Evolutionary conservation across 2,888 invertebrate genomes (phyloP).

Genomic region (Oscheius sp.): DNA sequence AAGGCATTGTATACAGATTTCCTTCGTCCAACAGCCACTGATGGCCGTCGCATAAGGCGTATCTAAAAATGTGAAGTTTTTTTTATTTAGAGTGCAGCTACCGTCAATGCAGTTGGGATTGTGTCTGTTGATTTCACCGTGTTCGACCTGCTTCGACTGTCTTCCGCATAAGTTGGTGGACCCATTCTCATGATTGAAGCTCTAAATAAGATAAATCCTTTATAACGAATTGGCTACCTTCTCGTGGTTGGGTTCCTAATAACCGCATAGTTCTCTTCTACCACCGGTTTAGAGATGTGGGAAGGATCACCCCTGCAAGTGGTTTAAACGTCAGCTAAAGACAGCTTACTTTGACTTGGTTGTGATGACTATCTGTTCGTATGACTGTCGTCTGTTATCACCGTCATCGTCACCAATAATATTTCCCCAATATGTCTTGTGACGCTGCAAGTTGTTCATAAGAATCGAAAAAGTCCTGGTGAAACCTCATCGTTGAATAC

Average conservation of each 20-base stretch:
- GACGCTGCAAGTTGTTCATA: conserved; percentile 34
- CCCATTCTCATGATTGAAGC: conserved; percentile 25
- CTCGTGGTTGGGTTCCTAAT: conserved; percentile 5
- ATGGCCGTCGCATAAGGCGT: conserved; percentile 14
- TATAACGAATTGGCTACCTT: background rate
- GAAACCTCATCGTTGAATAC: conserved; percentile 49
- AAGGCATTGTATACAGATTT: conserved; percentile 33
- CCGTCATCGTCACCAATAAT: conserved; percentile 25
- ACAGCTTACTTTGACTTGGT: conserved; percentile 37
- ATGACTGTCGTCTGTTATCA: conserved; percentile 37
- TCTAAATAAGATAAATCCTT: background rate
- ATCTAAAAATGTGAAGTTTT: background rate
- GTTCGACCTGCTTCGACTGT: conserved; percentile 25
- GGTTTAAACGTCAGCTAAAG: background rate
- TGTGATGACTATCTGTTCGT: conserved; percentile 54
- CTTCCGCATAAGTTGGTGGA: background rate
- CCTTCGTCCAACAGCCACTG: conserved; percentile 1
- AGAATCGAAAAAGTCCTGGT: background rate
- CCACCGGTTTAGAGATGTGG: background rate
- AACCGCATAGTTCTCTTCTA: conserved; percentile 31
- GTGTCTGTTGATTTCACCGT: conserved; percentile 11
- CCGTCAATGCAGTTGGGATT: background rate
- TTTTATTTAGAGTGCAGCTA: background rate
- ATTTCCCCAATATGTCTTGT: conserved; percentile 43
- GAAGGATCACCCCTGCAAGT: background rate